phyloP scores from a whole-genome alignment of 2,113 vertebrate genomes.

The Melanerpes aurifrons region DNA sequence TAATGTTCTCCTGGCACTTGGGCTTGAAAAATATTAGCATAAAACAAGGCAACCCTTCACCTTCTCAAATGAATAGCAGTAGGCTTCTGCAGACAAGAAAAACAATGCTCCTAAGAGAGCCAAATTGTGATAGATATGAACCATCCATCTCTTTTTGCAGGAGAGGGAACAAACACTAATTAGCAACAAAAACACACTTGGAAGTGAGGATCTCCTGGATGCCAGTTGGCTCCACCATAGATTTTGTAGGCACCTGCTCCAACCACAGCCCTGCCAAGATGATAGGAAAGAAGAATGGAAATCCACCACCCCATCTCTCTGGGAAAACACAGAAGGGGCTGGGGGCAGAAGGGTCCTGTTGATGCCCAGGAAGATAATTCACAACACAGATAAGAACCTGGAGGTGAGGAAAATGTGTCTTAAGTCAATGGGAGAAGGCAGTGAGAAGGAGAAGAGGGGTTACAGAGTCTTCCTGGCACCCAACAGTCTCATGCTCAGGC shows the following conservation, averaged over 20 bases:
- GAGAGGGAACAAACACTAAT: background rate
- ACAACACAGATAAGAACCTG: background rate
- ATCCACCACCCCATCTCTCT: background rate
- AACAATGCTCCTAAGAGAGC: background rate
- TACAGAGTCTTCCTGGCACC: rapidly evolving
- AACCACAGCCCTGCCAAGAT: background rate
- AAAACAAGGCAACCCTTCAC: background rate
- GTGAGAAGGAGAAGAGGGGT: background rate
- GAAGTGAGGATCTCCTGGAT: background rate
- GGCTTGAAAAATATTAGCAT: constrained; percentile 5
- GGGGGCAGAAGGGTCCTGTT: background rate
- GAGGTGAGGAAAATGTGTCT: background rate
- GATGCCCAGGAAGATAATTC: background rate
- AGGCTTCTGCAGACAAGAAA: background rate
- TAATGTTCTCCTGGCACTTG: constrained; percentile 18
- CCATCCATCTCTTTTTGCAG: background rate
- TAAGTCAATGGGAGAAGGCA: background rate
- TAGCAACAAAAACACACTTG: background rate
- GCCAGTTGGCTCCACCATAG: background rate
- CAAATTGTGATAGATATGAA: background rate
- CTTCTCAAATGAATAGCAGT: background rate
- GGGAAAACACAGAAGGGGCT: background rate
- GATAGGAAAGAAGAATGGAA: background rate
- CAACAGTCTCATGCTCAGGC: background rate
- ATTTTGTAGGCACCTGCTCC: background rate